Conservation (phyloP, 2,797 vertebrate genomes). For the Apodemus agrarius region DNA sequence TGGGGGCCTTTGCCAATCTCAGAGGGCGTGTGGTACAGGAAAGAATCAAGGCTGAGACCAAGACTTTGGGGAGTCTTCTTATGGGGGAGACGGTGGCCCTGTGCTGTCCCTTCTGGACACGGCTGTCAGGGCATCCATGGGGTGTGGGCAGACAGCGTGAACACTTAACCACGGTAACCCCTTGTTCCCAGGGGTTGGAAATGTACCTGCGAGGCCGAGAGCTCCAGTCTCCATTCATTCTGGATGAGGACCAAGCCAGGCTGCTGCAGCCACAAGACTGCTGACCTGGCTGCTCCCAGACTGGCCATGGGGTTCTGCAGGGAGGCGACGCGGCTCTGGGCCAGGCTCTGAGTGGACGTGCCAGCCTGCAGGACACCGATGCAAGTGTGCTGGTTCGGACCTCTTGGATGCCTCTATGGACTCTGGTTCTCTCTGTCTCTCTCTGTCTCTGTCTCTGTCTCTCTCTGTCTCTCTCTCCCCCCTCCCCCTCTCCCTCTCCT, state of each 20-base stretch:
- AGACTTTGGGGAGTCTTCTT: not conserved
- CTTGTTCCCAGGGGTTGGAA: slow-evolving; percentile 91
- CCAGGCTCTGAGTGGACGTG: not conserved
- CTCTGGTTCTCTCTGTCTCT: not conserved
- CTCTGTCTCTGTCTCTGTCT: too few relatives aligned
- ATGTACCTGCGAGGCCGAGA: slow-evolving; percentile 88
- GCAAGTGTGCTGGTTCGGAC: not conserved
- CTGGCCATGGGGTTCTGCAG: accelerated
- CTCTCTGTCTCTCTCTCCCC: too few relatives aligned
- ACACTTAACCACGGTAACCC: accelerated
- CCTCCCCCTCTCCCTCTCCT: too few relatives aligned
- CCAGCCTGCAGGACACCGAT: not conserved
- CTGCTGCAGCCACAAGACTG: slow-evolving; percentile 71
- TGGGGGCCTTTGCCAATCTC: not conserved
- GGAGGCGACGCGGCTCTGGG: accelerated
- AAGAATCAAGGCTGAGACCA: not conserved
- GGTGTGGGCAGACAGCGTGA: not conserved
- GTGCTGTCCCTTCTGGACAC: not conserved
- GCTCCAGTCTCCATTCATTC: slow-evolving; percentile 89
- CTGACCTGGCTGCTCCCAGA: slow-evolving; percentile 63
- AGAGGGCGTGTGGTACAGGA: not conserved
- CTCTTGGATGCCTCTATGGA: accelerated
- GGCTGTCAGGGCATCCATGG: too few relatives aligned
- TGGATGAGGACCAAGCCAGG: slow-evolving; percentile 86
- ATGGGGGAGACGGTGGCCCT: not conserved